Conservation (phyloP, 1,140 invertebrate species). For the Neodiprion virginianus region DNA sequence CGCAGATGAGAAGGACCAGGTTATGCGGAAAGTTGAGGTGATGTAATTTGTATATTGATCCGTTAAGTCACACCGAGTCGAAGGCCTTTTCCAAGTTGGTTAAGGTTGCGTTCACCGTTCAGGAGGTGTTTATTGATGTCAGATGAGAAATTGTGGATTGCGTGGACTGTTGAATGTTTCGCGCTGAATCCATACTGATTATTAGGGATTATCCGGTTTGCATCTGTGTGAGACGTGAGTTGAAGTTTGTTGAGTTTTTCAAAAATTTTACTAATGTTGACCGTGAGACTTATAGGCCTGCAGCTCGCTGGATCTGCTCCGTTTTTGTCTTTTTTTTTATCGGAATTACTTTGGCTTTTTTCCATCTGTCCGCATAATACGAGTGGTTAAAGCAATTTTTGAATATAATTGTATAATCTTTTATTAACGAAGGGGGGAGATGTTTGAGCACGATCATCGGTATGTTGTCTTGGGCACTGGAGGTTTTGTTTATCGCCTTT, state of each 20-base stretch:
- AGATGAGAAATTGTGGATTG: constrained; percentile 19
- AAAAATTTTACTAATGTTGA: constrained; percentile 43
- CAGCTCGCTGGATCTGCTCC: constrained; percentile 30
- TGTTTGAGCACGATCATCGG: constrained; percentile 25
- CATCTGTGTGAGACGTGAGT: constrained; percentile 8
- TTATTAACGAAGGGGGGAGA: constrained; percentile 17
- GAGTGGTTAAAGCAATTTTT: constrained; percentile 23
- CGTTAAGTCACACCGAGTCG: constrained; percentile 32
- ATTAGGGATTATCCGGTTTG: constrained; percentile 31
- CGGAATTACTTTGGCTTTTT: constrained; percentile 28
- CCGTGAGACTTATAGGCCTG: constrained; percentile 48
- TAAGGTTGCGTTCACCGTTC: constrained; percentile 33
- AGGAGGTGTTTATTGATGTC: constrained; percentile 25
- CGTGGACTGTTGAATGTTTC: constrained; percentile 29
- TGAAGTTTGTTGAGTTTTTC: constrained; percentile 29
- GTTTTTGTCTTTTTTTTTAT: constrained; percentile 28
- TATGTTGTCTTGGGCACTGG: constrained; percentile 22
- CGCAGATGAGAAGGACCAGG: constrained; percentile 18
- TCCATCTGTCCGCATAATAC: constrained; percentile 33
- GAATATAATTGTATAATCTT: constrained; percentile 21
- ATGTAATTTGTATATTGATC: constrained; percentile 34
- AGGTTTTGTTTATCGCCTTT: constrained; percentile 19
- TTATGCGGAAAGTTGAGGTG: constrained; percentile 25
- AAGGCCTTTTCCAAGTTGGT: constrained; percentile 46
- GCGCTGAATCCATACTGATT: constrained; percentile 31